These are phyloP conservation scores for Orientallactaga sibirica DNA, from an alignment of 2,797 vertebrate species.

Conservation along the genomic window DNA sequence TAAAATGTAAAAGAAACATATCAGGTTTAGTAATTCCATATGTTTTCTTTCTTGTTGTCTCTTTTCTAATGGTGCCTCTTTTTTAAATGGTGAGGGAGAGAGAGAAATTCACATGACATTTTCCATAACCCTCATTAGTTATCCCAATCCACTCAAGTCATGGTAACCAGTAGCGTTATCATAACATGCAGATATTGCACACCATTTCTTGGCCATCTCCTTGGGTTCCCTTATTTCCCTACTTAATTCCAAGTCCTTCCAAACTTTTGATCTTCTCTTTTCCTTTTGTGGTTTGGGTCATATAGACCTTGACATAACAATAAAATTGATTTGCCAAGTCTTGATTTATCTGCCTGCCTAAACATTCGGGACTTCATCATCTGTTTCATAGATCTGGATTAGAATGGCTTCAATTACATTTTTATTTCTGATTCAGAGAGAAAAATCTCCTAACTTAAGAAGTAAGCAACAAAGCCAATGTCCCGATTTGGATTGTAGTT, in stretches of 20 bases:
- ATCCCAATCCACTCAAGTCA: no score
- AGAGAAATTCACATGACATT: neutral
- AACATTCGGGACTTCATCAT: neutral
- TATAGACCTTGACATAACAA: neutral
- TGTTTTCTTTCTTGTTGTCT: neutral
- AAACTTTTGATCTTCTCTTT: neutral
- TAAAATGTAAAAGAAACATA: neutral
- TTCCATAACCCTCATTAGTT: neutral
- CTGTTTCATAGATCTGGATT: neutral
- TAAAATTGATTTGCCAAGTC: slow-evolving; percentile 36
- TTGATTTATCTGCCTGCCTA: neutral
- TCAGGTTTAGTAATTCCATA: neutral
- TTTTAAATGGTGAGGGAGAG: neutral
- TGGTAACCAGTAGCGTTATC: neutral
- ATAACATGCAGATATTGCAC: neutral
- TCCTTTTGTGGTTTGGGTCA: slow-evolving; percentile 31
- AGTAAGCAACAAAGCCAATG: neutral
- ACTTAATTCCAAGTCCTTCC: neutral
- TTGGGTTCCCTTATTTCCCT: neutral
- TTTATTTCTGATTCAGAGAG: slow-evolving; percentile 1
- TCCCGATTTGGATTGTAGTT: neutral
- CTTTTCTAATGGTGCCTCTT: neutral
- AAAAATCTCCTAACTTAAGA: neutral
- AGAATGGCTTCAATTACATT: neutral
- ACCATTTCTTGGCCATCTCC: neutral